Evolutionary conservation across 2,113 vertebrate species (phyloP), one percentile per base, ranked within the genome.

Genomic region (Burhinus bistriatus): DNA sequence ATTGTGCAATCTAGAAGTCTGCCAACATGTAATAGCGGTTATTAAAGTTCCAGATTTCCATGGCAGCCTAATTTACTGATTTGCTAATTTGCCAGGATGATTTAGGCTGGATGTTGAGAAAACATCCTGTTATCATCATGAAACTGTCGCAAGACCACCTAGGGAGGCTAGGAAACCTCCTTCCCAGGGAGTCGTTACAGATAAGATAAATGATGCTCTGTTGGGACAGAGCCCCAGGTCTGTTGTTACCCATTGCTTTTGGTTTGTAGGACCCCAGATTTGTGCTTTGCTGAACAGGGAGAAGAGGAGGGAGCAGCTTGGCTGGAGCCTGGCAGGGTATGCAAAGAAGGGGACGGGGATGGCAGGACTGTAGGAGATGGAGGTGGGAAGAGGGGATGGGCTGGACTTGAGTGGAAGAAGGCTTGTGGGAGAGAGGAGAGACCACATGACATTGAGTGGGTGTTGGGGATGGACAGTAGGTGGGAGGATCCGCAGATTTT

Each of bases 11-110:
- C 47, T 42, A 88, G 45, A 51, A 45, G 29, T 38, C 90, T 95
- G 91, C 88, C 90, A 93, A 12, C 79, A 44, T 75, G 36, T 90
- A 93, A 81, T 88, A 62, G 51, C 76, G 36, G 81, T 95, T 96
- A 92, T 88, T 95, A 90, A 93, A 90, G 61, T 65, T 54, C 38
- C 23, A 64, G 75, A 91, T 93, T 96, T 91, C 66, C 42, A 16
- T 93, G 73, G 91, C 87, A 96, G 75, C 69, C 88, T 96, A 96
- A 94, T 94, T 87, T 95, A 94, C 91, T 86, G 87, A 91, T 95
- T 85, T 92, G 85, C 57, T 96, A 90, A 96, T 94, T 90, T 96
- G 90, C 90, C 85, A 93, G 87, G 36, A 80, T 90, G 79, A 95
- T 91, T 95, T 96, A 95, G 85, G 82, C 40, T 93, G 82, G 19